A percentile compares a stretch with the other conserved stretches of the same genome.
These are phyloP conservation scores for Listrodromus nycthemerus DNA, from an alignment of 2,888 invertebrate genomes.

Conservation along the genomic window DNA sequence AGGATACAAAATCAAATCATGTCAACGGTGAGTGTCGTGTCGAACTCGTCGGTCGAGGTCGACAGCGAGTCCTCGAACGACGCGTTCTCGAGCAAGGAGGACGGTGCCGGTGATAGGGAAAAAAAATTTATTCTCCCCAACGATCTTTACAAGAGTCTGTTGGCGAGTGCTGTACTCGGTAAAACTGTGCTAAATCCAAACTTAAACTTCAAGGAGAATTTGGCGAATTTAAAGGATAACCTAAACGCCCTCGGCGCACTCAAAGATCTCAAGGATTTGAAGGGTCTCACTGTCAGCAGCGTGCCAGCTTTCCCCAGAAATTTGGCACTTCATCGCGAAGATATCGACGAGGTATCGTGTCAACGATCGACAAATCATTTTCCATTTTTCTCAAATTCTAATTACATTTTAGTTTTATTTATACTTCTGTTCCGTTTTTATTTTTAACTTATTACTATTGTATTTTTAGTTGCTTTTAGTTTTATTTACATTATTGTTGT, in stretches of 20 bases:
- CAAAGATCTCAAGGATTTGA: conserved; percentile 82
- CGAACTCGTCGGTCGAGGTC: conserved; percentile 83
- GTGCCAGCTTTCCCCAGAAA: conserved; percentile 84
- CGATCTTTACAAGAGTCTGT: conserved; percentile 91
- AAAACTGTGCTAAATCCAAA: conserved; percentile 83
- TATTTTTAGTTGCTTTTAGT: not conserved
- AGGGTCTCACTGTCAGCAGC: conserved; percentile 82
- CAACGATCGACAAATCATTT: not conserved
- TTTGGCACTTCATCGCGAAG: conserved; percentile 81
- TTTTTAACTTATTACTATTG: too few species aligned
- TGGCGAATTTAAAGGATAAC: conserved; percentile 81
- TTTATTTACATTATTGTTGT: not conserved
- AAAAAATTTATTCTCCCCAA: conserved; percentile 89
- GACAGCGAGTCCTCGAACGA: conserved; percentile 83
- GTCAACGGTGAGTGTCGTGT: conserved; percentile 83
- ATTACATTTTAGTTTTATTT: not conserved
- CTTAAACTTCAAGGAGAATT: conserved; percentile 82
- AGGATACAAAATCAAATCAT: conserved; percentile 69
- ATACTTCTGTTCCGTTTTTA: not conserved
- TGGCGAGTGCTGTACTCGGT: conserved; percentile 90
- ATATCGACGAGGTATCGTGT: conserved; percentile 82
- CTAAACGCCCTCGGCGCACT: conserved; percentile 81
- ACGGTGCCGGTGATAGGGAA: conserved; percentile 71
- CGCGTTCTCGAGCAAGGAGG: conserved; percentile 78
- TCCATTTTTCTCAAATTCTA: not conserved